Conservation (phyloP, 2,797 vertebrate genomes). For the Enteromius anoplus region DNA sequence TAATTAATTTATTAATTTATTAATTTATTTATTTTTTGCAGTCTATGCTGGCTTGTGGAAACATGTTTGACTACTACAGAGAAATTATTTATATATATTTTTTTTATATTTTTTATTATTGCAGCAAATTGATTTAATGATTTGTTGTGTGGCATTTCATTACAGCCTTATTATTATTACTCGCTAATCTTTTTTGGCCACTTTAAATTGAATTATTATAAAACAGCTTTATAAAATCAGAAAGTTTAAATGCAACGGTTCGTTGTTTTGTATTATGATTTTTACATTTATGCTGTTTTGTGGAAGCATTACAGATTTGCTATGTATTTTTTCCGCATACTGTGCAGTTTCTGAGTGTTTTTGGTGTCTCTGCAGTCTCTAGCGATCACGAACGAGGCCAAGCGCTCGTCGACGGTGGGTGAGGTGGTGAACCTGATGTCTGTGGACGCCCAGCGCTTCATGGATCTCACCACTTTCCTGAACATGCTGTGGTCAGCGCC, state of each 20-base stretch:
- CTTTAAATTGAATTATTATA: neutral
- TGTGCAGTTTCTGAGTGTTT: neutral
- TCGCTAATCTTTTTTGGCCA: neutral
- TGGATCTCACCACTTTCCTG: slow-evolving; percentile 88
- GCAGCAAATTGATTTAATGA: neutral
- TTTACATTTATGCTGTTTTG: too few species aligned
- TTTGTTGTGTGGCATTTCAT: neutral
- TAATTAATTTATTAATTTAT: too few species aligned
- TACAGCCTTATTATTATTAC: neutral
- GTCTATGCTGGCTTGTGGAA: neutral
- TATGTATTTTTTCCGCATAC: neutral
- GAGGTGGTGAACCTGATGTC: slow-evolving; percentile 98
- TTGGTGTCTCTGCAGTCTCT: slow-evolving; percentile 78
- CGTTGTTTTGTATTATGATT: neutral
- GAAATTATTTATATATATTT: neutral
- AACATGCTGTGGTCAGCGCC: slow-evolving; percentile 96
- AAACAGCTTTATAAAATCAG: neutral
- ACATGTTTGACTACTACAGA: neutral
- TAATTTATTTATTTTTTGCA: too few species aligned
- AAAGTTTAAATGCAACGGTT: neutral
- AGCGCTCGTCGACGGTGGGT: slow-evolving; percentile 88
- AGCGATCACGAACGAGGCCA: slow-evolving; percentile 90
- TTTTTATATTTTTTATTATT: too few species aligned
- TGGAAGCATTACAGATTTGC: neutral
- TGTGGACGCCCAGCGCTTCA: slow-evolving; percentile 93